A percentile compares a stretch with the other conserved stretches of the same genome.
phyloP scores from a whole-genome alignment of 2,888 invertebrate genomes.

The Meliscaeva auricollis region DNA sequence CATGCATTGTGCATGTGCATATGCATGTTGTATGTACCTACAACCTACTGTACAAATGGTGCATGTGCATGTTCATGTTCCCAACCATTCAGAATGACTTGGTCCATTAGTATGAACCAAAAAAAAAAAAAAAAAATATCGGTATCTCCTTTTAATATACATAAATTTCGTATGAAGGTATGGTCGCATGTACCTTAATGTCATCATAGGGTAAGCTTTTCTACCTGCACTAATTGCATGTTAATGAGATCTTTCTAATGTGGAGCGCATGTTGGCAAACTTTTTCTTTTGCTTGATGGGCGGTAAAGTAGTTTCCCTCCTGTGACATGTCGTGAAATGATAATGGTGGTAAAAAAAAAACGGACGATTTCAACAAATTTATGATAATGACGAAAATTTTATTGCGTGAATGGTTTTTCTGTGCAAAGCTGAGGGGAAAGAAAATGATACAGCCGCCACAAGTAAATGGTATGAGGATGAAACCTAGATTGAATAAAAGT shows the following conservation, averaged over 20 bases:
- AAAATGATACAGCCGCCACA: constrained; percentile 5
- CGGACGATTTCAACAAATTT: constrained; percentile 42
- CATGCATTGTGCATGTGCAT: neutral
- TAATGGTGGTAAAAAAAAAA: constrained; percentile 8
- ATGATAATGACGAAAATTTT: constrained; percentile 58
- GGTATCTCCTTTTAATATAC: neutral
- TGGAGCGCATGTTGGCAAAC: constrained; percentile 19
- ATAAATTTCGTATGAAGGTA: neutral
- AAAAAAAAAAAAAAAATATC: constrained; percentile 16
- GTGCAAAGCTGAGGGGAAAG: neutral
- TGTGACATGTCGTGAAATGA: constrained; percentile 15
- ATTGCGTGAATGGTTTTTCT: constrained; percentile 48
- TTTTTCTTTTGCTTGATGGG: constrained; percentile 14
- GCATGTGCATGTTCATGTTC: neutral
- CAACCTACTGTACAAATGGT: too few relatives aligned
- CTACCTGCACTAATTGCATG: constrained; percentile 70
- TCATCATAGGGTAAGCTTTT: constrained; percentile 30
- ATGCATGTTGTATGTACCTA: constrained; percentile 22
- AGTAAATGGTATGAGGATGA: too few relatives aligned
- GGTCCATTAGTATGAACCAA: constrained; percentile 40
- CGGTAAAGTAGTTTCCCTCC: neutral
- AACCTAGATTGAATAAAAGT: neutral
- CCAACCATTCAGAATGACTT: too few relatives aligned
- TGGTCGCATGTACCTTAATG: neutral
- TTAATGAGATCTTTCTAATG: constrained; percentile 64